Conservation (phyloP, 1,140 invertebrate species). For the Sitobion miscanthi region DNA sequence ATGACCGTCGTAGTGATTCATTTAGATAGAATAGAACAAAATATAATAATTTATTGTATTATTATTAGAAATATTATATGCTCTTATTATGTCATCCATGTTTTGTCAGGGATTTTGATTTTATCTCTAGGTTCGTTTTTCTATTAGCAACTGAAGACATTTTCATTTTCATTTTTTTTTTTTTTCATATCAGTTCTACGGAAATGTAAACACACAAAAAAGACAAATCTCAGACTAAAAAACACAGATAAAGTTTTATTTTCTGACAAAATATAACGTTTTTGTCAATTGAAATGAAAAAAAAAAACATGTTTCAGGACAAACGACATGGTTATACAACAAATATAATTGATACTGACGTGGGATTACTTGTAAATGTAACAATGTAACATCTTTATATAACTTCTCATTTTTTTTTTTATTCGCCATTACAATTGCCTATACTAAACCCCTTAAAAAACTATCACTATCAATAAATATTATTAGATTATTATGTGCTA, state of each 20-base stretch:
- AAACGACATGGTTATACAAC: neutral
- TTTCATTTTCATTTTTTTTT: neutral
- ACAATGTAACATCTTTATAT: no score
- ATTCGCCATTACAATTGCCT: neutral
- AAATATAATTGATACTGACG: neutral
- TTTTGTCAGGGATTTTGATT: neutral
- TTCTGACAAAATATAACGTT: neutral
- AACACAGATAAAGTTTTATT: neutral
- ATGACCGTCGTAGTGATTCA: neutral
- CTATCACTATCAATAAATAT: neutral
- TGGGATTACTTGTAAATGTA: neutral
- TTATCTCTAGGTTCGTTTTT: neutral
- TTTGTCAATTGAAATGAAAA: neutral
- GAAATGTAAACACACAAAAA: neutral
- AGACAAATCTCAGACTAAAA: no score
- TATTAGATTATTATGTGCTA: neutral
- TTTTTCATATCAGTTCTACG: neutral
- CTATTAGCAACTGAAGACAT: neutral
- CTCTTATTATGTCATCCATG: neutral
- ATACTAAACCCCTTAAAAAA: neutral
- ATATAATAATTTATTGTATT: neutral
- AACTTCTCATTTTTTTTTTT: neutral
- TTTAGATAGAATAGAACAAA: neutral
- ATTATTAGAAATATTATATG: neutral
- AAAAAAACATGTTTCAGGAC: neutral